These are phyloP conservation scores for Oreocharis arfaki DNA, from an alignment of 2,113 vertebrate genomes.

Conservation along the genomic window DNA sequence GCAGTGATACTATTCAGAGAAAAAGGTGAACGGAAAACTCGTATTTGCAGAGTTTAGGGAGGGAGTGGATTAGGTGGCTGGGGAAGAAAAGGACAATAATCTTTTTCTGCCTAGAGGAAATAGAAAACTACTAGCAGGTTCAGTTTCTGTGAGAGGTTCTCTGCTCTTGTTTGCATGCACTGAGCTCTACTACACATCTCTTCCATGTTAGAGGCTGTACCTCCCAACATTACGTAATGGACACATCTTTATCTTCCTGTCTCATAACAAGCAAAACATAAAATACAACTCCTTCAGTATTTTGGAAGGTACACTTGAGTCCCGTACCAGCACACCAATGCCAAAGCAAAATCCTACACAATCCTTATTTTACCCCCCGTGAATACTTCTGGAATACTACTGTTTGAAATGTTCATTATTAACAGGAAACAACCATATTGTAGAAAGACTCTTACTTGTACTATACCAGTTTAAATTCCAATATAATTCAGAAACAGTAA, in stretches of 20 bases:
- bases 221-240: neutral
- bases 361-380: neutral
- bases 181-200: neutral
- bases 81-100: neutral
- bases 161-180: neutral
- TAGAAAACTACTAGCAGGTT: neutral
- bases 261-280: neutral
- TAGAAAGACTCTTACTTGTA: neutral
- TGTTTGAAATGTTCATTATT: neutral
- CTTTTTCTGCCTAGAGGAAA: neutral
- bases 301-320: neutral
- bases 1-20: neutral
- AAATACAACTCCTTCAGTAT: neutral
- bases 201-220: neutral
- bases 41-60: neutral
- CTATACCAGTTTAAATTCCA: neutral
- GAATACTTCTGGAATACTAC: neutral
- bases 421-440: neutral
- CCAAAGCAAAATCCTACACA: neutral
- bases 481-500: neutral
- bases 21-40: neutral
- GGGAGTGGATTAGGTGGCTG: neutral
- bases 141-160: neutral
- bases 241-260: neutral
- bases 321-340: neutral